Evolutionary conservation across 2,797 vertebrate species (phyloP), one percentile per base, ranked within the genome.

Genomic region (Capromys pilorides): DNA sequence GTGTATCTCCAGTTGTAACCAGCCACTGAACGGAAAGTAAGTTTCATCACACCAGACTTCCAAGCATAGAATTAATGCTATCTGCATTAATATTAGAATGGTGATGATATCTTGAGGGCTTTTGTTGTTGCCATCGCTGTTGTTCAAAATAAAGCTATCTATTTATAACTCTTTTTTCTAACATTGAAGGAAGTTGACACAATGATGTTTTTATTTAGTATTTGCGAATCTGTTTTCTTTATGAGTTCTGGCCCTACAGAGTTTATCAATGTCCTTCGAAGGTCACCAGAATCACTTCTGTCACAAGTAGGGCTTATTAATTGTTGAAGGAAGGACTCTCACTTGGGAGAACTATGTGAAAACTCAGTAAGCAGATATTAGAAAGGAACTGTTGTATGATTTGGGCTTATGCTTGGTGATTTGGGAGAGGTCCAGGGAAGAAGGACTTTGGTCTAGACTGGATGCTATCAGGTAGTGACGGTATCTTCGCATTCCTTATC

Each of bases 181-280:
- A 64, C 33, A 83, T 7, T 12, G 41, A 91, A 88, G 77, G 88
- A 96, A 81, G 61, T 88, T 87, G 90, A 90, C 36, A n/a, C 62
- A 59, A 5, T 86, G 36, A 79, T 85, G 77, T 90, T 91, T 45
- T 94, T 66, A 54, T 62, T 81, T 83, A 87, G 57, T 87, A 88
- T 82, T 94, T 95, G 59, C 62, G 24, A 57, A 77, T 91, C 64
- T 81, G 45, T 86, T 92, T 64, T 84, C 57, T 86, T 26, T 86
- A 57, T 62, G 26, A 73, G 66, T 69, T 93, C 36, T 77, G 33
- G 67, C 21, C 8, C 24, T 26, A 77, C 26, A 59, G 59, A 94
- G 75, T 16, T 71, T 86, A 69, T 61, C 49, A 41, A 1, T 64
- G 6, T 22, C 21, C 31, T 62, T 81, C 62, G 62, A 90, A 81